Percentiles rank a stretch among this genome's conserved stretches.
These are phyloP conservation scores for Pelobates fuscus DNA, from an alignment of 2,113 vertebrate species.

Conservation along the genomic window DNA sequence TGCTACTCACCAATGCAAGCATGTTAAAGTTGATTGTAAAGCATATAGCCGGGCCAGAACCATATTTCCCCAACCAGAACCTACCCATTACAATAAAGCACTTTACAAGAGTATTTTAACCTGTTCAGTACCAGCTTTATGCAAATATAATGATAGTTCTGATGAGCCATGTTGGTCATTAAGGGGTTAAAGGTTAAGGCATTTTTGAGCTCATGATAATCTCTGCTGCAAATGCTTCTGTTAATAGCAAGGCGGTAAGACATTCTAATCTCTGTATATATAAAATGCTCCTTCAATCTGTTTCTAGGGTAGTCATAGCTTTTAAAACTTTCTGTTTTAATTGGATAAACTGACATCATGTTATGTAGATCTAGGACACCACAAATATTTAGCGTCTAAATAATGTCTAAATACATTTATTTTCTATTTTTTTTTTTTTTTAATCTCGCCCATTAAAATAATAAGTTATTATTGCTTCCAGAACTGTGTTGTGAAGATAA, in stretches of 20 bases:
- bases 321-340: slow-evolving; percentile 31
- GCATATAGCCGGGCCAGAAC: too few species aligned
- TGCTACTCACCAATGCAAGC: too few species aligned
- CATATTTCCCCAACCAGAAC: too few species aligned
- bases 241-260: slow-evolving; percentile 1
- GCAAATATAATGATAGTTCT: too few species aligned
- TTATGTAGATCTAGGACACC: slow-evolving; percentile 67
- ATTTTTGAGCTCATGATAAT: slow-evolving; percentile 30
- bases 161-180: too few species aligned
- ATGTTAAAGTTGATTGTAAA: too few species aligned
- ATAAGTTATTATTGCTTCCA: slow-evolving; percentile 92
- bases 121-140: too few species aligned
- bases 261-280: slow-evolving; percentile 28
- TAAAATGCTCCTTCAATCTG: slow-evolving; percentile 37
- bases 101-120: too few species aligned
- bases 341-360: slow-evolving; percentile 30
- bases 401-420: slow-evolving; percentile 69
- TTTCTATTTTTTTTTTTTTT: too few species aligned
- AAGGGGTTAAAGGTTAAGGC: too few species aligned
- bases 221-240: slow-evolving; percentile 27
- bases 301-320: slow-evolving; percentile 32
- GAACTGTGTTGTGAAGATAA: slow-evolving; percentile 82
- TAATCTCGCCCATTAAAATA: slow-evolving; percentile 80
- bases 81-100: too few species aligned
- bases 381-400: slow-evolving; percentile 67